phyloP scores from a whole-genome alignment of 2,113 vertebrate species.

The Gopherus evgoodei region DNA sequence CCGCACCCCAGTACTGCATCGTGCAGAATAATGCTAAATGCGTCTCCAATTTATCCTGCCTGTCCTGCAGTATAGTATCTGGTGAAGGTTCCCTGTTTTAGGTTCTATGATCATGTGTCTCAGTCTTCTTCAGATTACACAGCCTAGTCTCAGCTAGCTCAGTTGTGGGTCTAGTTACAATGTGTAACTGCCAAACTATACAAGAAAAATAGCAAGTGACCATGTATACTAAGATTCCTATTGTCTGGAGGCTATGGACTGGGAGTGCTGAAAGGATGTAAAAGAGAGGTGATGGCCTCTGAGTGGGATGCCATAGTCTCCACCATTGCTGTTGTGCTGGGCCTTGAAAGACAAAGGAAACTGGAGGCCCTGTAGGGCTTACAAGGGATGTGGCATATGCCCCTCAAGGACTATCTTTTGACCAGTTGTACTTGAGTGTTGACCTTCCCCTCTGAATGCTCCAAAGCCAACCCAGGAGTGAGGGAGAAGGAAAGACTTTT shows the following conservation, averaged over 20 bases:
- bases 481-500: not conserved
- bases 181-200: rapidly evolving
- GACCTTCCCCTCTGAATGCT: not conserved
- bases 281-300: not conserved
- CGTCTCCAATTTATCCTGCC: not conserved
- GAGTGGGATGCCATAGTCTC: not conserved
- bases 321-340: not conserved
- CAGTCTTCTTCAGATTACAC: not conserved
- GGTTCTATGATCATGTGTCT: not conserved
- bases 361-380: not conserved
- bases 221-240: rapidly evolving
- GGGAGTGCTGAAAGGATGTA: rapidly evolving
- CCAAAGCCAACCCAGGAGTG: not conserved
- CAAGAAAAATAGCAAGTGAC: rapidly evolving
- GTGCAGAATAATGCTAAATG: not conserved
- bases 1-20: not conserved
- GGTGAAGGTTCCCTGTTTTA: not conserved
- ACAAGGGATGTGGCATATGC: not conserved
- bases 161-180: not conserved
- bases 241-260: not conserved
- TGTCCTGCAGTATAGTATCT: not conserved
- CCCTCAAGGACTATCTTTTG: not conserved
- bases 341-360: not conserved
- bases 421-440: not conserved
- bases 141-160: not conserved